Evolutionary conservation across 2,113 vertebrate genomes (phyloP).

Genomic region (Passer montanus): DNA sequence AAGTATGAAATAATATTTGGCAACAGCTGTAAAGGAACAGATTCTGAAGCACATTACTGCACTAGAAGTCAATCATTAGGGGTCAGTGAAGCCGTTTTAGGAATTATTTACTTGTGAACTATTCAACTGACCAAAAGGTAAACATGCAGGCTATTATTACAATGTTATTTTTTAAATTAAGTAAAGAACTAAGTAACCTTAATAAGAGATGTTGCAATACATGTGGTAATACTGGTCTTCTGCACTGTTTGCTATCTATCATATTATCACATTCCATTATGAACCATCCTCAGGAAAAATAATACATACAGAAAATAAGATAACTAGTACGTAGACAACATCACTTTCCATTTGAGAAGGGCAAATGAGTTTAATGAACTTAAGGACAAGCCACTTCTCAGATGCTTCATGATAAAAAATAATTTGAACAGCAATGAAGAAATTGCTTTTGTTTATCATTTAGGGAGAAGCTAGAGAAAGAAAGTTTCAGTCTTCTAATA

Average conservation of each 20-base stretch:
- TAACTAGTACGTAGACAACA: neutral
- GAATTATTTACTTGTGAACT: neutral
- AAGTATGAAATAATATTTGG: constrained; percentile 13
- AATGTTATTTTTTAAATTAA: neutral
- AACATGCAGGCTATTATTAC: neutral
- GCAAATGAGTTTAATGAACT: neutral
- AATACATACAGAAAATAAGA: neutral
- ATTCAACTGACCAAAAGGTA: neutral
- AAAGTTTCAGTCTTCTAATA: neutral
- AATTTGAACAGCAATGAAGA: neutral
- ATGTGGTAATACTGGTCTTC: neutral
- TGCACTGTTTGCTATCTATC: neutral
- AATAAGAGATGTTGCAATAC: neutral
- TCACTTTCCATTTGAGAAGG: neutral
- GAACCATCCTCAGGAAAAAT: neutral
- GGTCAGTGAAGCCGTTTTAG: neutral
- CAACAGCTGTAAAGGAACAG: neutral
- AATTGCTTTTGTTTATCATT: neutral
- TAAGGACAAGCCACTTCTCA: neutral
- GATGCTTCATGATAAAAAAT: neutral
- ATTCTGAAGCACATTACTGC: neutral
- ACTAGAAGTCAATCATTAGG: neutral
- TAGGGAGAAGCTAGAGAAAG: neutral
- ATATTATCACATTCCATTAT: neutral
- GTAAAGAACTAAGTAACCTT: neutral